phyloP scores from a whole-genome alignment of 2,888 invertebrate genomes.

The Sisyra nigra region DNA sequence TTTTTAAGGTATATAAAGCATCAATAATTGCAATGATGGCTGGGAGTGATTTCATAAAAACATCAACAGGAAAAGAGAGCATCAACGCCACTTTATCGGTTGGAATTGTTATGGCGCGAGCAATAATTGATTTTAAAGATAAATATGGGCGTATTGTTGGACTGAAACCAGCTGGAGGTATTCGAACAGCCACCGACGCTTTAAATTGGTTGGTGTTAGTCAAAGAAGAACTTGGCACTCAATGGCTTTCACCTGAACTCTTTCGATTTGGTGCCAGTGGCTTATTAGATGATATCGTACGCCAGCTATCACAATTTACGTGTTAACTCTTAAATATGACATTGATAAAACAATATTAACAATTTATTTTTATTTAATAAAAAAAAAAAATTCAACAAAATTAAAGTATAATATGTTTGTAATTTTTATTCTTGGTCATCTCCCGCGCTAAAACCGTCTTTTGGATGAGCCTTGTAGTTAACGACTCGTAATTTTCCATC shows the following conservation, averaged over 20 bases:
- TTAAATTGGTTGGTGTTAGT: slow-evolving; percentile 75
- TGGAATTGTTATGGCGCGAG: slow-evolving; percentile 86
- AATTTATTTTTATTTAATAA: slow-evolving; percentile 2
- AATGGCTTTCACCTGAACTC: slow-evolving; percentile 64
- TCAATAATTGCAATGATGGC: slow-evolving; percentile 88
- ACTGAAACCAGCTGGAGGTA: slow-evolving; percentile 96
- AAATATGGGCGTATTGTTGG: slow-evolving; percentile 66
- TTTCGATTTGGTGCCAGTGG: slow-evolving; percentile 94
- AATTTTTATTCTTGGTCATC: not conserved
- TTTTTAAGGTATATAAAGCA: slow-evolving; percentile 61
- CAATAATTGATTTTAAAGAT: slow-evolving; percentile 64
- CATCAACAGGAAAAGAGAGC: slow-evolving; percentile 91
- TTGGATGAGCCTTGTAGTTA: slow-evolving; percentile 57
- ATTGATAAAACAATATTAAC: slow-evolving; percentile 1
- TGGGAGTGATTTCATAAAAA: slow-evolving; percentile 96
- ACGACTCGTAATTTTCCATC: slow-evolving; percentile 58
- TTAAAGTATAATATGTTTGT: not conserved
- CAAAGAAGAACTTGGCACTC: slow-evolving; percentile 66
- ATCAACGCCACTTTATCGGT: slow-evolving; percentile 87
- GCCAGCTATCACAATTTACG: slow-evolving; percentile 29
- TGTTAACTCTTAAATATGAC: slow-evolving; percentile 18
- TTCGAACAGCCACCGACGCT: slow-evolving; percentile 70
- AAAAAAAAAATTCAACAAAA: not conserved
- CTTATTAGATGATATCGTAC: slow-evolving; percentile 63
- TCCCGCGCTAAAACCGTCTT: slow-evolving; percentile 48